Evolutionary conservation across 2,113 vertebrate genomes (phyloP).

Genomic region (Lamprologus tigripictilis): DNA sequence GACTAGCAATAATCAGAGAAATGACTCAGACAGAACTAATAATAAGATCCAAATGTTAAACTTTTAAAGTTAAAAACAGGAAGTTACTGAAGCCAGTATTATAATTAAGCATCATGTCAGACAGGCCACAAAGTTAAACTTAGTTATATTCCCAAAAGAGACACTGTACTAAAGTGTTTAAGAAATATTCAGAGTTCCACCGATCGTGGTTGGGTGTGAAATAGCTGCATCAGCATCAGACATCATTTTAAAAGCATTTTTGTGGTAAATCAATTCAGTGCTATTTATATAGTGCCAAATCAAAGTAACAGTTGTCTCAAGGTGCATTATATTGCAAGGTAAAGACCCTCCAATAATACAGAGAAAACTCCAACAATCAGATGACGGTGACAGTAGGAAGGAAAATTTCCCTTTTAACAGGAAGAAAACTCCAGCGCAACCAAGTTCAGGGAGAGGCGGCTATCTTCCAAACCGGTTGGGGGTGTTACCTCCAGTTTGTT

Average conservation of each 20-base stretch:
- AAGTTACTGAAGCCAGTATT: not conserved
- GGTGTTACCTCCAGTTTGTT: conserved; percentile 87
- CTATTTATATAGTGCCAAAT: not conserved
- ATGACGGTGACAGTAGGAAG: not conserved
- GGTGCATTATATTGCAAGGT: not conserved
- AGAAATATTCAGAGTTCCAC: not conserved
- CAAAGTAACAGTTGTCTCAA: not conserved
- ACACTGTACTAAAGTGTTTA: not conserved
- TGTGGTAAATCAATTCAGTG: not conserved
- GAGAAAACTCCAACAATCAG: not conserved
- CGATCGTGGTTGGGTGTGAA: not conserved
- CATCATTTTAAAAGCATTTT: not conserved
- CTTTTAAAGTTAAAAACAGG: not conserved
- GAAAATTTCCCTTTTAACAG: not conserved
- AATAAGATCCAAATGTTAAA: not conserved
- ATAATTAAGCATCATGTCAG: not conserved
- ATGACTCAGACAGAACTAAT: not conserved
- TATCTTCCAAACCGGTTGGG: not conserved
- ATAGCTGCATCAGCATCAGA: not conserved
- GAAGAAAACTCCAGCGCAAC: not conserved
- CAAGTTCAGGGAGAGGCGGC: not conserved
- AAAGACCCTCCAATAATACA: not conserved
- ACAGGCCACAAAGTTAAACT: not conserved
- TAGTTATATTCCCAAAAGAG: not conserved
- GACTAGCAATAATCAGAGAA: not conserved